Evolutionary conservation across 1,140 invertebrate genomes (phyloP), one percentile per base, ranked within the genome.

Genomic region (Cyrtorhinus lividipennis): DNA sequence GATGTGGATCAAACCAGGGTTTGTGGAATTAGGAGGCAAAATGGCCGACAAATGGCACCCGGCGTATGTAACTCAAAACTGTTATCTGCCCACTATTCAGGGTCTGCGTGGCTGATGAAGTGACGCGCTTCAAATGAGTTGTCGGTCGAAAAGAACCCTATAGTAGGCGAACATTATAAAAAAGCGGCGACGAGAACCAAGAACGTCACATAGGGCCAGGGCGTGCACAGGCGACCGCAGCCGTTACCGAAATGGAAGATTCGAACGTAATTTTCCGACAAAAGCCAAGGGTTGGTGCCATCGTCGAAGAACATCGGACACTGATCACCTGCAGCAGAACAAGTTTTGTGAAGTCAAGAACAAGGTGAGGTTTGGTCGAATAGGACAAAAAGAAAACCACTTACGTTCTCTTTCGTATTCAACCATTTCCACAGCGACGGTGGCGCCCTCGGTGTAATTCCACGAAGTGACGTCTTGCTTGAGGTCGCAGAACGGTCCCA

Each of bases 251-350:
- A 86, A 30, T 75, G 76, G 62, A 89, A 88, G 8, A 88, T 71
- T 70, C 83, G 83, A 22, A 87, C 79, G 56, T 77, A 81, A 68
- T 82, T 86, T 69, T 89, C 87, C 23, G 81, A 81, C 56, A 79
- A 72, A 22, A 79, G 70, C 87, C 89, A 95, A 0, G 92, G 92
- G 76, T 95, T 83, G 24, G 78, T 75, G 0, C 92, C 92, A 73
- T 95, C 91, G 70, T 95, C 91, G 72, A 95, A 95, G 72, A 87
- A 83, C 90, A 95, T 92, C 0, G 92, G 92, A 74, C 92, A 95
- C 69, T 90, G 87, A 76, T 96, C 92, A 65, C 84, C 82, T 84
- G 68, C 56, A n/a, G n/a, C n/a, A n/a, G n/a, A n/a, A n/a, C n/a
- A n/a, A 73, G 72, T 62, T 2, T 2, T 3, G 23, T 48, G 46